phyloP scores from a whole-genome alignment of 1,140 invertebrate genomes.

The Scaptomyza hsui region DNA sequence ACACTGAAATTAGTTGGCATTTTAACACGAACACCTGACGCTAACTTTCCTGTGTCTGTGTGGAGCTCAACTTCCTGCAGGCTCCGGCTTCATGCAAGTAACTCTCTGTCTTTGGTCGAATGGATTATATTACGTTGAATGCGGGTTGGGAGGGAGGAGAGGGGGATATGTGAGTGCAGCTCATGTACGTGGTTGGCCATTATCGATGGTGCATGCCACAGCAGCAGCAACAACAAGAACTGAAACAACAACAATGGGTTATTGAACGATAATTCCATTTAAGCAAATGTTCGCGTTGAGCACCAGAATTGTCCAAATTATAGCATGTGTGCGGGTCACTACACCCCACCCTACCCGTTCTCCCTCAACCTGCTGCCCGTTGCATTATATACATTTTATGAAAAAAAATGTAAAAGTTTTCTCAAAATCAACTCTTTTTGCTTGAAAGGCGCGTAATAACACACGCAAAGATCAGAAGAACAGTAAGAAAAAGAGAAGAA shows the following conservation, averaged over 20 bases:
- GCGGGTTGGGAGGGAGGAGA: neutral
- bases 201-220: constrained; percentile 62
- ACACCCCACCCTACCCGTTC: neutral
- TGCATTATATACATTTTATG: constrained; percentile 17
- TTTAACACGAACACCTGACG: constrained; percentile 81
- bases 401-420: constrained; percentile 64
- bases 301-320: constrained; percentile 78
- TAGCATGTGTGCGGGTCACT: constrained; percentile 47
- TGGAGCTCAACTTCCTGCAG: constrained; percentile 24
- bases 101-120: constrained; percentile 67
- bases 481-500: constrained; percentile 5
- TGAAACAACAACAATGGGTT: constrained; percentile 54
- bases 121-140: constrained; percentile 66
- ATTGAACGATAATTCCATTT: constrained; percentile 81
- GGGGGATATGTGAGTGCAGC: neutral
- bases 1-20: constrained; percentile 82
- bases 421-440: constrained; percentile 54
- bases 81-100: constrained; percentile 47
- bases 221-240: constrained; percentile 16
- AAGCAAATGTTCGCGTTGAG: constrained; percentile 78
- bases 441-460: constrained; percentile 68
- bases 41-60: constrained; percentile 40
- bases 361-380: neutral
- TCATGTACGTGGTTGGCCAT: constrained; percentile 45
- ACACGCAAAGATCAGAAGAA: constrained; percentile 33